A percentile compares a stretch with the other conserved stretches of the same genome.
Evolutionary conservation across 1,140 invertebrate genomes (phyloP).

Genomic region (Brachionus asplanchnoidis): DNA sequence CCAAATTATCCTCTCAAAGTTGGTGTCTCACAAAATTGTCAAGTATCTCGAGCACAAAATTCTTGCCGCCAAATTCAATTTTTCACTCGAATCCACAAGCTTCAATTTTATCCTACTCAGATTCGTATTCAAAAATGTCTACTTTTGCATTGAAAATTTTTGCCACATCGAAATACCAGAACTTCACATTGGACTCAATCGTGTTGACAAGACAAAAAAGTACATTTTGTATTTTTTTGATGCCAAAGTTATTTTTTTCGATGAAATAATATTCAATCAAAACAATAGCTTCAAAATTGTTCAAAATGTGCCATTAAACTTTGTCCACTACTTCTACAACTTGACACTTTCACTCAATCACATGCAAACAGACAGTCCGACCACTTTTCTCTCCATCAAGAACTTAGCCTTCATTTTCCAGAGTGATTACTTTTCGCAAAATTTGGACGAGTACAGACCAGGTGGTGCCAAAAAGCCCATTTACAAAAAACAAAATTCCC

Average conservation of each 20-base stretch:
- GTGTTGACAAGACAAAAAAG: not conserved
- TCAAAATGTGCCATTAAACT: not conserved
- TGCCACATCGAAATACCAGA: not conserved
- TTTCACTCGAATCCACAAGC: not conserved
- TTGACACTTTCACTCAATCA: not conserved
- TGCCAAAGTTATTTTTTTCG: not conserved
- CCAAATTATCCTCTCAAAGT: not conserved
- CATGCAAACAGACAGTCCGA: not conserved
- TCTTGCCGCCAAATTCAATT: not conserved
- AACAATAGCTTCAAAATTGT: not conserved
- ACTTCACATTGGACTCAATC: not conserved
- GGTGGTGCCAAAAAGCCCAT: not conserved
- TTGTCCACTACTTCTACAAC: not conserved
- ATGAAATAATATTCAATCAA: not conserved
- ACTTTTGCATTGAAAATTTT: not conserved
- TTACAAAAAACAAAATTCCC: not conserved
- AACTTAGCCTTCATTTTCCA: not conserved
- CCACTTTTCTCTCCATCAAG: not conserved
- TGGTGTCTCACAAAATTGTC: not conserved
- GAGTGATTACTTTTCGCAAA: too few species aligned
- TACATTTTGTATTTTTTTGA: not conserved
- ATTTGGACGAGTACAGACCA: not conserved
- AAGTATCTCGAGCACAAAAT: not conserved
- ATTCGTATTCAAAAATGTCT: not conserved
- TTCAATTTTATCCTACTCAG: not conserved